A percentile compares a stretch with the other conserved stretches of the same genome.
phyloP scores from a whole-genome alignment of 2,888 invertebrate genomes.

The Quadriops clusia region DNA sequence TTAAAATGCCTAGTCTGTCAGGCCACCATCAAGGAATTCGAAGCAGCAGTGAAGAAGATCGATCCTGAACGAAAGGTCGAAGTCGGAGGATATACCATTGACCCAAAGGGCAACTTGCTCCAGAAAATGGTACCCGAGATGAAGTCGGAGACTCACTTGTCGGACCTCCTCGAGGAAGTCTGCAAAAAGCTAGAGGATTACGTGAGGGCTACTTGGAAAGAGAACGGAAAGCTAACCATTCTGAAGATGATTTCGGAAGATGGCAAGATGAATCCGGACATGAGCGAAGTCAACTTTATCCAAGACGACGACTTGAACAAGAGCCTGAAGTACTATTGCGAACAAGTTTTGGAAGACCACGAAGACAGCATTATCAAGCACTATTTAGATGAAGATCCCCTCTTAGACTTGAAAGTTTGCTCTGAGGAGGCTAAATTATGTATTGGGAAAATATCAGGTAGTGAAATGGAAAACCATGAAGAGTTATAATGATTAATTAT shows the following conservation, averaged over 20 bases:
- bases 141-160: constrained; percentile 70
- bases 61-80: constrained; percentile 72
- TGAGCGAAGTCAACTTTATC: constrained; percentile 65
- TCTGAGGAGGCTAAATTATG: constrained; percentile 40
- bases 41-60: constrained; percentile 54
- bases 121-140: constrained; percentile 62
- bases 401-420: constrained; percentile 44
- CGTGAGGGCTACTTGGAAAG: constrained; percentile 67
- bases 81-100: constrained; percentile 76
- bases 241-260: constrained; percentile 51
- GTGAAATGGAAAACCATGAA: no score
- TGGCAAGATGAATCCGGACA: constrained; percentile 65
- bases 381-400: constrained; percentile 38
- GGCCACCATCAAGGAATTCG: constrained; percentile 63
- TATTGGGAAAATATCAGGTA: no score
- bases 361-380: constrained; percentile 55
- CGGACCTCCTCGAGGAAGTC: constrained; percentile 74
- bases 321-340: constrained; percentile 70
- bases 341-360: constrained; percentile 55
- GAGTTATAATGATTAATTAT: no score
- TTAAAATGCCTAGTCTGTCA: constrained; percentile 83
- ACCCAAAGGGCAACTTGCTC: constrained; percentile 66
- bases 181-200: constrained; percentile 86
- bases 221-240: constrained; percentile 58
- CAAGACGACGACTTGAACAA: constrained; percentile 80